Evolutionary conservation across 1,140 invertebrate genomes (phyloP), one percentile per base, ranked within the genome.

Genomic region (Aphis craccivora): DNA sequence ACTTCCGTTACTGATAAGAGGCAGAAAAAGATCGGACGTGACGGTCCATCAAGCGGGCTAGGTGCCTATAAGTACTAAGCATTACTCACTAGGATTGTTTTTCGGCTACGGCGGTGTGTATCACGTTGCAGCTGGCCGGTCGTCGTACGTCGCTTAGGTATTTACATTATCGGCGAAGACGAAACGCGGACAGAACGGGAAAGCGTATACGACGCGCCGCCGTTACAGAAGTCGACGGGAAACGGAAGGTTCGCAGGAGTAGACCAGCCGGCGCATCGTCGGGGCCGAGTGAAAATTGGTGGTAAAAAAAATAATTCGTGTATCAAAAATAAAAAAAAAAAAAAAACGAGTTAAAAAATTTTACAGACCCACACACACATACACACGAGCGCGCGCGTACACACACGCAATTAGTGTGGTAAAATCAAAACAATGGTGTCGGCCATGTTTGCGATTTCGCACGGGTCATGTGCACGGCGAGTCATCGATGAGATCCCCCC

Each of bases 381-480:
- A n/a, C n/a, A n/a, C 25, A n/a, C 60, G 60, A 76, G 30, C 60
- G 60, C 14, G 60, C 60, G 60, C 60, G 60, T n/a, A 76, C 60
- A 67, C 60, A 76, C 20, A 53, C 30, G 14, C 37, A n/a, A 90
- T 90, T 43, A 90, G 23, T 30, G 89, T 40, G 67, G 45, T 83
- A 51, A 23, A 93, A 93, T 93, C 91, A 93, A 93, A 93, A 93
- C 91, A 93, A 93, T 86, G 76, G 91, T 35, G 91, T 93, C 91
- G 48, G 91, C 91, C 91, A 93, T 93, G 91, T 93, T 93, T 93
- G 91, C 67, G 90, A 91, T 91, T 91, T 81, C 43, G 45, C 35
- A 93, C 91, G 81, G 81, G 91, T 93, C 91, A 93, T 93, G 91
- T 93, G 91, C 91, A 93, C 91, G 37, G 37, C 37, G 45, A 93